Percentiles rank a stretch among this genome's conserved stretches.
These are phyloP conservation scores for Nannoperca obscura DNA, from an alignment of 2,797 vertebrate genomes.

Conservation along the genomic window DNA sequence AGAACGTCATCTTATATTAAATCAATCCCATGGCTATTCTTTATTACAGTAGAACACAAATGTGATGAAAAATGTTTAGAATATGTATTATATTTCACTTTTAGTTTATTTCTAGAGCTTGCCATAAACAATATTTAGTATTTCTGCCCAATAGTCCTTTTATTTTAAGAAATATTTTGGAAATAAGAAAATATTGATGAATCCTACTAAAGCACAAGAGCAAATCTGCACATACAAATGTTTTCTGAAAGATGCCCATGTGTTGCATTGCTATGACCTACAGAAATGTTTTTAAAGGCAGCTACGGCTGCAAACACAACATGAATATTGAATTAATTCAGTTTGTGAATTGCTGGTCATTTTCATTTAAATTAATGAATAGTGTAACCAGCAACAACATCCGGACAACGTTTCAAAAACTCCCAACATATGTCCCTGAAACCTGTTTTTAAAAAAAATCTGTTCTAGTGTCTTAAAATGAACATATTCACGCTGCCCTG, in stretches of 20 bases:
- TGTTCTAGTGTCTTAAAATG: neutral
- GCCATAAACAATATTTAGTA: neutral
- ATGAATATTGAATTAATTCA: neutral
- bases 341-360: neutral
- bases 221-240: neutral
- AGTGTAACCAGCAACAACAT: neutral
- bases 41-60: neutral
- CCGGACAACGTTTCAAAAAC: neutral
- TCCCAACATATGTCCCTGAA: neutral
- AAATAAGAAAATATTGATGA: neutral
- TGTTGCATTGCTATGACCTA: neutral
- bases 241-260: neutral
- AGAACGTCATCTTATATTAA: neutral
- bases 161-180: neutral
- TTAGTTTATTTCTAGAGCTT: neutral
- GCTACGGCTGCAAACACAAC: neutral
- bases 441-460: neutral
- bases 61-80: neutral
- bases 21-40: neutral
- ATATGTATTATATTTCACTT: neutral
- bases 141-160: neutral
- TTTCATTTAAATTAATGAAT: neutral
- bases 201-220: neutral
- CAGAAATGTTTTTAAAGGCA: neutral
- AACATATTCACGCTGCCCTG: neutral